Base-by-base conservation (phyloP, 2,888 invertebrate species). In the Acrocyrtus sp. region DNA sequence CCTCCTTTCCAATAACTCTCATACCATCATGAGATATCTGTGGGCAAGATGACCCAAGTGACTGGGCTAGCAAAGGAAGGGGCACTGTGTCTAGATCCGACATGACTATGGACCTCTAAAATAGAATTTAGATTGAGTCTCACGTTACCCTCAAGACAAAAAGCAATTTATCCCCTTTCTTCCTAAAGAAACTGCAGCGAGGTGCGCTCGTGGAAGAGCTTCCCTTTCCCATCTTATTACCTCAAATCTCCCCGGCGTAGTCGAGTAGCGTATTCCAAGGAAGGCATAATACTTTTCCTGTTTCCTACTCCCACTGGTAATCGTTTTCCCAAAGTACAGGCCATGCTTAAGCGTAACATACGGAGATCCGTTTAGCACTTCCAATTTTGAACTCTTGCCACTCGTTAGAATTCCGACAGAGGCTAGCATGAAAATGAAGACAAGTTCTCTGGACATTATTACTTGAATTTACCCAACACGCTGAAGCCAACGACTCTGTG, bases 241-340 rank as follows among this genome's bases (percentile, higher is more conserved):
- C 67, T 76, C 63, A 57, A 67, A 76, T 65, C 76, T 51, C 27
- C 62, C 50, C 24, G 70, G 70, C 41, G 61, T 62, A 12, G 60
- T 43, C 15, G 76, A 72, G 60, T 76, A 76, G n/a, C 76, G 56
- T 6, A 76, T 57, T 0, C 76, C 76, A 26, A 63, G n/a, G 43
- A 76, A 76, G 21, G 69, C 66, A 61, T 76, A 62, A 29, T 58
- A 76, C 5, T 21, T 19, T 47, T 53, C n/a, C n/a, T 48, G 62
- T 12, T 67, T 47, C 12, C 74, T 17, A 12, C 66, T 51, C n/a
- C n/a, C n/a, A n/a, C n/a, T n/a, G 4, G 21, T 22, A 6, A 51
- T 58, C 4, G 66, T 66, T 24, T 48, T 65, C 10, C 76, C 76
- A 45, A 73, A 62, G 48, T 62, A 70, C 8, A 67, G 27, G 2